Evolutionary conservation across 2,888 invertebrate species (phyloP).

Genomic region (Halictus ligatus): DNA sequence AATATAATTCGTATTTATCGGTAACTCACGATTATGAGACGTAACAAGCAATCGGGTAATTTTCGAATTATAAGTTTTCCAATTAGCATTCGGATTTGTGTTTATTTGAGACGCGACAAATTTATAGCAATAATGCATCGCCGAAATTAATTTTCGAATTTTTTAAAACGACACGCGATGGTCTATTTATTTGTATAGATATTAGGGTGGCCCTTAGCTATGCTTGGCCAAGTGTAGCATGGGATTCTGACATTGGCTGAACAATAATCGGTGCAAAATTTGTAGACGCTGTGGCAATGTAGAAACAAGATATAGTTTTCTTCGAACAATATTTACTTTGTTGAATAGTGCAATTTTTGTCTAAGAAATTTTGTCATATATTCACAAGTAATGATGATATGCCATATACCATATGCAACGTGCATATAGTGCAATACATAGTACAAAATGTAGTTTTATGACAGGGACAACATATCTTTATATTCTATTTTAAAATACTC

Average conservation of each 20-base stretch:
- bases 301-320: background rate
- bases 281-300: background rate
- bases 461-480: background rate
- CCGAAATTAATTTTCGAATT: slow-evolving; percentile 19
- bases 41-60: slow-evolving; percentile 10
- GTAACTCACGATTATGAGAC: slow-evolving; percentile 8
- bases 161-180: slow-evolving; percentile 16
- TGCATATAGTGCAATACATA: background rate
- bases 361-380: background rate
- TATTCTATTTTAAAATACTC: background rate
- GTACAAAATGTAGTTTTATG: background rate
- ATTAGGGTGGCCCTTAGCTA: background rate
- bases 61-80: background rate
- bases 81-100: slow-evolving; percentile 18
- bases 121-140: slow-evolving; percentile 27
- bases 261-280: background rate
- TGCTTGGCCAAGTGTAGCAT: background rate
- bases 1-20: slow-evolving; percentile 28
- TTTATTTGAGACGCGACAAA: slow-evolving; percentile 3
- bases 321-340: background rate
- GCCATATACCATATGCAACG: background rate
- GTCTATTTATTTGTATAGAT: slow-evolving; percentile 59
- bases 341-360: background rate
- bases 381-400: background rate
- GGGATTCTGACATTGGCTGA: background rate